Conservation (phyloP, 2,888 invertebrate species). For the Pecten maximus region DNA sequence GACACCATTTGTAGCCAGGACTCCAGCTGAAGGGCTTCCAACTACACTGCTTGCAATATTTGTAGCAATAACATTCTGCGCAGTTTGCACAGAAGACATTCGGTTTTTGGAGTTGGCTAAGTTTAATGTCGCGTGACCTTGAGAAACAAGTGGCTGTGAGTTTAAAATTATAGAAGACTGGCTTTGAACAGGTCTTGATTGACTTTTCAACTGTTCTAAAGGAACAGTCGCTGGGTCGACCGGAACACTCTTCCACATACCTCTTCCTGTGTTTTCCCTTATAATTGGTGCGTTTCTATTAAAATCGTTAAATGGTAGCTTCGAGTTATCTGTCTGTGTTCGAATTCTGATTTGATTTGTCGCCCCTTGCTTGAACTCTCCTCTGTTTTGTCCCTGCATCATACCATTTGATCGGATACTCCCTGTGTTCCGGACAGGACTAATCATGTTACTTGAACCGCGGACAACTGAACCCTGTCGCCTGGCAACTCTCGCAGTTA, state of each 20-base stretch:
- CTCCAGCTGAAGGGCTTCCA: neutral
- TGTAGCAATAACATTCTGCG: neutral
- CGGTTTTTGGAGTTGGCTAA: neutral
- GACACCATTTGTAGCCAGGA: neutral
- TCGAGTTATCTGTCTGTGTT: neutral
- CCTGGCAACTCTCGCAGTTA: neutral
- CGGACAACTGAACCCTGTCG: neutral
- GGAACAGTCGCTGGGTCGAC: neutral
- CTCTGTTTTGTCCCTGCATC: neutral
- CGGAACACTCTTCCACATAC: neutral
- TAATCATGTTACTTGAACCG: neutral
- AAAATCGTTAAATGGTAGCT: neutral
- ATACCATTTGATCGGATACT: neutral
- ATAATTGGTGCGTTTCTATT: neutral
- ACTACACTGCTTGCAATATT: neutral
- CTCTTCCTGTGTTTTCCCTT: neutral
- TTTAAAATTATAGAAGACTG: neutral
- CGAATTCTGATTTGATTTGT: conserved; percentile 18
- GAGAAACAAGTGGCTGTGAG: neutral
- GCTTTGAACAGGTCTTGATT: neutral
- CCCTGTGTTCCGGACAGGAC: neutral
- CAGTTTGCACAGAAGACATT: neutral
- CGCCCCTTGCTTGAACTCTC: conserved; percentile 33
- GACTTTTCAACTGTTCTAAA: neutral
- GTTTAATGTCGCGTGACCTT: neutral